A percentile compares a stretch with the other conserved stretches of the same genome.
Evolutionary conservation across 1,140 invertebrate genomes (phyloP).

Genomic region (Polypedilum pembai): DNA sequence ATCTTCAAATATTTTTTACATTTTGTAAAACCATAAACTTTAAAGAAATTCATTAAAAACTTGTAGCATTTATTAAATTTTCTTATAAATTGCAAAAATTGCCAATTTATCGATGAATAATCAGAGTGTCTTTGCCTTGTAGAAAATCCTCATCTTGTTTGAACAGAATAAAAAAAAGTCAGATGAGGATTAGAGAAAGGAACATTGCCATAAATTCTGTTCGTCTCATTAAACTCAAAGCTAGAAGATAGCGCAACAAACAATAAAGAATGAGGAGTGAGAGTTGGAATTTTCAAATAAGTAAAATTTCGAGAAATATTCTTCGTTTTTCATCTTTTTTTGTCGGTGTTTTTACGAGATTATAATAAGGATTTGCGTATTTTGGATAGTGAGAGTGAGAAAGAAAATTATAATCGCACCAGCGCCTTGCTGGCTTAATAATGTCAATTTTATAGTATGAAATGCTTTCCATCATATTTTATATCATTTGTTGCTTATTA

Average conservation of each 20-base stretch:
- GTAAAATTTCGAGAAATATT: not conserved
- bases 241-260: not conserved
- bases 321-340: constrained; percentile 3
- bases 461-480: constrained; percentile 11
- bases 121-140: too few relatives aligned
- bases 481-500: not conserved
- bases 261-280: not conserved
- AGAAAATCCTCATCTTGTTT: too few relatives aligned
- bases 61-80: too few relatives aligned
- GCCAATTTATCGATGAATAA: too few relatives aligned
- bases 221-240: constrained; percentile 12
- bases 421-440: not conserved
- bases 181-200: not conserved
- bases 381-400: not conserved
- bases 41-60: too few relatives aligned
- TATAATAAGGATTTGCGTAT: not conserved
- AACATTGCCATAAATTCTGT: constrained; percentile 12
- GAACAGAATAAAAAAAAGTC: too few relatives aligned
- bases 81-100: too few relatives aligned
- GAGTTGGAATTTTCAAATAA: not conserved
- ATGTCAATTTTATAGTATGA: not conserved
- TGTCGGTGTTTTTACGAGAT: not conserved
- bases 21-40: too few relatives aligned
- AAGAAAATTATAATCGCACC: not conserved
- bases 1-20: too few relatives aligned